These are phyloP conservation scores for Calliscelio sp. DNA, from an alignment of 2,888 invertebrate genomes.

Conservation along the genomic window DNA sequence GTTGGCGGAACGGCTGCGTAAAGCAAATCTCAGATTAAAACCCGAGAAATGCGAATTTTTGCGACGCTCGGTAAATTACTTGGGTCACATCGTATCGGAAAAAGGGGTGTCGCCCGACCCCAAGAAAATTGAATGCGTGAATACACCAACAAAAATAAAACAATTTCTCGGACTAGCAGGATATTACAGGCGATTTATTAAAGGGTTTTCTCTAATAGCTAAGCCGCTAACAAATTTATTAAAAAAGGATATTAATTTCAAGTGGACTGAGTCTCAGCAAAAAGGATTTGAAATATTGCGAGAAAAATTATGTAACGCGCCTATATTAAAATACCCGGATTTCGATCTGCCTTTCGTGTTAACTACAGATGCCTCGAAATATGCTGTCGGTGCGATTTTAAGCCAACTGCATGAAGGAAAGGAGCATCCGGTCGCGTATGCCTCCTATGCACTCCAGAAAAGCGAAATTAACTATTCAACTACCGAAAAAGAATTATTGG, in stretches of 20 bases:
- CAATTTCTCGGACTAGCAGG: slow-evolving; percentile 74
- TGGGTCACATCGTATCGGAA: slow-evolving; percentile 76
- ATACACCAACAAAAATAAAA: slow-evolving; percentile 70
- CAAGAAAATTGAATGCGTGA: slow-evolving; percentile 70
- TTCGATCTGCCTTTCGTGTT: neutral
- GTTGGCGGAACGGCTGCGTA: neutral
- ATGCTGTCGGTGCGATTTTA: neutral
- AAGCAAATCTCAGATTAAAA: neutral
- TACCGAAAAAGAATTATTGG: neutral
- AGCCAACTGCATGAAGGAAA: neutral
- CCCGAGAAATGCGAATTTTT: neutral
- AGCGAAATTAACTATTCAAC: neutral
- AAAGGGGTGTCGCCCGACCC: slow-evolving; percentile 77
- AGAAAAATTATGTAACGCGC: slow-evolving; percentile 5
- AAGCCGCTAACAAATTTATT: slow-evolving; percentile 65
- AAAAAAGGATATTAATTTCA: slow-evolving; percentile 45
- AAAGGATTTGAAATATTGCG: neutral
- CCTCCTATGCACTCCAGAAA: neutral
- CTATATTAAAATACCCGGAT: neutral
- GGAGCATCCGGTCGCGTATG: neutral
- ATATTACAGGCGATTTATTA: slow-evolving; percentile 80
- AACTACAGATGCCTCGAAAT: neutral
- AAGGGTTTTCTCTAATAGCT: slow-evolving; percentile 67
- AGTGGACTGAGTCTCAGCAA: neutral
- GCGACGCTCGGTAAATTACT: slow-evolving; percentile 67